These are phyloP conservation scores for Hirudo medicinalis DNA, from an alignment of 1,140 invertebrate species.

Conservation along the genomic window DNA sequence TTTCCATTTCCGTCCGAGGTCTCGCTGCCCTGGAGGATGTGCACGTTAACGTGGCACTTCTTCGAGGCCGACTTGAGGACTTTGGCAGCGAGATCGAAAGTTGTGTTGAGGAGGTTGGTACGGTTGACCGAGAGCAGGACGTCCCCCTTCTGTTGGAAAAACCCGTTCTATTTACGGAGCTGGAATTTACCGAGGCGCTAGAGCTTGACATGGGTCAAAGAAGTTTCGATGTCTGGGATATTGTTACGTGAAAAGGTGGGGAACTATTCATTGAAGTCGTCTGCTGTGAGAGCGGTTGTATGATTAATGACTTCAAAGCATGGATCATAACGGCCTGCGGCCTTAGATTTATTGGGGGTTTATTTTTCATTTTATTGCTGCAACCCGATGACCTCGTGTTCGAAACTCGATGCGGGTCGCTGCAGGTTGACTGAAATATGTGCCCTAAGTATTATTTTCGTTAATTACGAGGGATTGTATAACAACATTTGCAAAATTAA, in stretches of 20 bases:
- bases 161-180: background rate
- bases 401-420: background rate
- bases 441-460: too few species aligned
- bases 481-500: too few species aligned
- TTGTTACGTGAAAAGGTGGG: too few species aligned
- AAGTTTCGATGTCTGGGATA: too few species aligned
- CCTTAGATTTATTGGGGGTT: too few species aligned
- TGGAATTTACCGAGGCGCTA: background rate
- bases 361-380: too few species aligned
- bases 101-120: conserved; percentile 40
- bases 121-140: conserved; percentile 44
- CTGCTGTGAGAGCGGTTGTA: too few species aligned
- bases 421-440: background rate
- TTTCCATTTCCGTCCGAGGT: conserved; percentile 38
- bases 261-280: too few species aligned
- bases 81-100: conserved; percentile 43
- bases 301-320: too few species aligned
- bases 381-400: background rate
- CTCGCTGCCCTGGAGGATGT: conserved; percentile 43
- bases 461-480: too few species aligned
- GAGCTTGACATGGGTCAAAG: too few species aligned
- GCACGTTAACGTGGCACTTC: conserved; percentile 37
- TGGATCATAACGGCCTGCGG: too few species aligned
- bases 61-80: conserved; percentile 41
- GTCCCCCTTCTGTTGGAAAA: conserved; percentile 42